phyloP scores from a whole-genome alignment of 2,113 vertebrate species.

The Clarias macrocephalus region DNA sequence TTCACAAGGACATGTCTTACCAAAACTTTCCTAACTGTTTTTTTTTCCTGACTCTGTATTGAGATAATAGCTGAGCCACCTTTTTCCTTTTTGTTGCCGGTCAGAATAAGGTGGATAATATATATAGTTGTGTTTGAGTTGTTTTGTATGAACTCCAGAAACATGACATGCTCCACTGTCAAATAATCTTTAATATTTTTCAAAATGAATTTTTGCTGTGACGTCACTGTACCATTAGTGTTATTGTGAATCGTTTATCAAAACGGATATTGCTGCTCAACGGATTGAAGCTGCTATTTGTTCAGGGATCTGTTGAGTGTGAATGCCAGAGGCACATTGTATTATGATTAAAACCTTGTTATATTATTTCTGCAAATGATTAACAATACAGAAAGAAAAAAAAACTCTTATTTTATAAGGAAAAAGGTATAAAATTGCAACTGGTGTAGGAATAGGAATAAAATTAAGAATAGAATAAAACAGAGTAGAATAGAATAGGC shows the following conservation, averaged over 20 bases:
- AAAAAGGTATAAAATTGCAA: constrained; percentile 25
- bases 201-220: constrained; percentile 19
- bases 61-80: neutral
- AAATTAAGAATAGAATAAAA: too few relatives aligned
- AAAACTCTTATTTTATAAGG: constrained; percentile 26
- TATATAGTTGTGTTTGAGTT: neutral
- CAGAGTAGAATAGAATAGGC: neutral
- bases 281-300: constrained; percentile 40
- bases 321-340: constrained; percentile 34
- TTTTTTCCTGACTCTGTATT: neutral
- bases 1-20: neutral
- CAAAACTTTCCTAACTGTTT: neutral
- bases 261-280: constrained; percentile 35
- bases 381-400: constrained; percentile 18
- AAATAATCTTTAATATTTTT: constrained; percentile 30
- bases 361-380: constrained; percentile 45
- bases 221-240: constrained; percentile 39
- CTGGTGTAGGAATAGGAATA: constrained; percentile 20
- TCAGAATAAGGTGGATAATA: neutral
- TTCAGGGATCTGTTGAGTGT: constrained; percentile 46
- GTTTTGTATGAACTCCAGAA: neutral
- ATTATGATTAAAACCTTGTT: constrained; percentile 51
- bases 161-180: constrained; percentile 1
- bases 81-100: neutral
- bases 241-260: constrained; percentile 48